A percentile compares a stretch with the other conserved stretches of the same genome.
Conservation (phyloP, 2,888 invertebrate genomes). For the Trichacis sp. region DNA sequence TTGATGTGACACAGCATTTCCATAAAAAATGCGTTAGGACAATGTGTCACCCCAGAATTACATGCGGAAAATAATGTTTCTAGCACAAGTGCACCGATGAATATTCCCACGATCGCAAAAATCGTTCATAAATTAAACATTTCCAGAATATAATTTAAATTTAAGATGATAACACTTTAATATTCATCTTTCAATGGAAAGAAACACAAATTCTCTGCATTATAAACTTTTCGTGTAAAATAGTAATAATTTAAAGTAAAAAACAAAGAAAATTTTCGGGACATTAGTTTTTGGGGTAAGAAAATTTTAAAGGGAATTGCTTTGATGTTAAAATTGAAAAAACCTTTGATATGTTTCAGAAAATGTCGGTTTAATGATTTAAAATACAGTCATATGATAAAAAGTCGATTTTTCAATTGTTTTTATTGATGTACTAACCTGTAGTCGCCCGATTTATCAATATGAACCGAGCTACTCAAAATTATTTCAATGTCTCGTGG, state of each 20-base stretch:
- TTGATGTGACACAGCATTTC: neutral
- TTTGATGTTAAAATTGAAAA: too few species aligned
- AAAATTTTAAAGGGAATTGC: too few species aligned
- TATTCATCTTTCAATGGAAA: too few species aligned
- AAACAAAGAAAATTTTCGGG: too few species aligned
- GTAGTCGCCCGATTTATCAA: constrained; percentile 65
- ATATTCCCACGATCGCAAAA: neutral
- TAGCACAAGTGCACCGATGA: neutral
- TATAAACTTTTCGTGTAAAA: too few species aligned
- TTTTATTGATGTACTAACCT: constrained; percentile 45
- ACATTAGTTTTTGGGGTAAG: too few species aligned
- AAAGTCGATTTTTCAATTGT: neutral
- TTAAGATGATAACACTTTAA: too few species aligned
- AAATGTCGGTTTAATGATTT: too few species aligned
- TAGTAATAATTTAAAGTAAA: too few species aligned
- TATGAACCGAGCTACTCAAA: constrained; percentile 61
- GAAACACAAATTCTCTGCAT: too few species aligned
- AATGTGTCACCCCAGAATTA: neutral
- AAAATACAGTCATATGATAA: too few species aligned
- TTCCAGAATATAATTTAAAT: neutral
- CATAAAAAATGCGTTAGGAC: neutral
- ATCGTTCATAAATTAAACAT: neutral
- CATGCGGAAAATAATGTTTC: neutral
- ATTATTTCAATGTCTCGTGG: constrained; percentile 64
- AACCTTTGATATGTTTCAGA: too few species aligned